Evolutionary conservation across 2,797 vertebrate genomes (phyloP).

Genomic region (Poecilia wingei): DNA sequence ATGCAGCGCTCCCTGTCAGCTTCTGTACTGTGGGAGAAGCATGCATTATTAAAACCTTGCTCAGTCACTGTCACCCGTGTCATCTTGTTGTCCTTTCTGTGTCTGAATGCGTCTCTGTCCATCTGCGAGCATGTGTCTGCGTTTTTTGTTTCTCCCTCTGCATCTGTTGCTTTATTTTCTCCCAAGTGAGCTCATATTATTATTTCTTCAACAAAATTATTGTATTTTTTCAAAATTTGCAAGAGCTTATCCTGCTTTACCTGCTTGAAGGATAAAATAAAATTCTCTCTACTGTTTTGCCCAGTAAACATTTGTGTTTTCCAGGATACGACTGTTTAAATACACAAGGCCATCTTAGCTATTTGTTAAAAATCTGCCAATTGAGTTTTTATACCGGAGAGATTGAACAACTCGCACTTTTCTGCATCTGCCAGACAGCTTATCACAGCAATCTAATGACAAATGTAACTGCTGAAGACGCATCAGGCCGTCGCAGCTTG

Average conservation of each 20-base stretch:
- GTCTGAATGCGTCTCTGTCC: slow-evolving; percentile 29
- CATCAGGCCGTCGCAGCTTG: neutral
- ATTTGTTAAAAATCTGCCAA: neutral
- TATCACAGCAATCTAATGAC: slow-evolving; percentile 5
- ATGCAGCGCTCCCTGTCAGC: slow-evolving; percentile 40
- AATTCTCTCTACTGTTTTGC: neutral
- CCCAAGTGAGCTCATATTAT: slow-evolving; percentile 10
- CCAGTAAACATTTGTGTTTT: neutral
- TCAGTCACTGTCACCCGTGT: slow-evolving; percentile 37
- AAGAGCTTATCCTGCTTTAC: neutral
- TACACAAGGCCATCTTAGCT: too few relatives aligned
- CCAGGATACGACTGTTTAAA: neutral
- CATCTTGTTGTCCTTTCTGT: slow-evolving; percentile 41
- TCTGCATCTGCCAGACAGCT: neutral
- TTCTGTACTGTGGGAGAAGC: slow-evolving; percentile 39
- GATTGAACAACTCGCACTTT: neutral
- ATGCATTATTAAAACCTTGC: slow-evolving; percentile 64
- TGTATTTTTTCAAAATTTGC: neutral
- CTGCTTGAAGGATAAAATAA: neutral
- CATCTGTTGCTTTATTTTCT: slow-evolving; percentile 26
- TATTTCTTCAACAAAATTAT: neutral
- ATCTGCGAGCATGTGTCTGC: slow-evolving; percentile 7
- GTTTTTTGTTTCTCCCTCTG: slow-evolving; percentile 13
- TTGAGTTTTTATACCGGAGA: neutral
- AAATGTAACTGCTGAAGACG: neutral